Percentiles rank a stretch among this genome's conserved stretches.
Conservation (phyloP, 2,797 vertebrate species). For the Myiotriccus ornatus region DNA sequence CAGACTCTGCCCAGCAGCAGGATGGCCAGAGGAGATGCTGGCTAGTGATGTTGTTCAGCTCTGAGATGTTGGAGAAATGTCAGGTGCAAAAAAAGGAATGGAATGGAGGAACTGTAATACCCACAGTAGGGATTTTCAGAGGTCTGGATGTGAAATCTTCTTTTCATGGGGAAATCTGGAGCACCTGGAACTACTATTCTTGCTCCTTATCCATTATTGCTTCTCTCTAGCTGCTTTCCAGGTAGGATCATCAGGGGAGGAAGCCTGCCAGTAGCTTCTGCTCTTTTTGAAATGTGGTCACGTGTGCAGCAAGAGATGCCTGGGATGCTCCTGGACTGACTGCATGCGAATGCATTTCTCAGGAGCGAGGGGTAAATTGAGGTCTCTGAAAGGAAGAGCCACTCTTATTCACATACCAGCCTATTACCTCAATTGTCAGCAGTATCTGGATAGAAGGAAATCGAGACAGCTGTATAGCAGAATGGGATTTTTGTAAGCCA, state of each 20-base stretch:
- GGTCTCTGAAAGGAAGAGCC: neutral
- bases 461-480: neutral
- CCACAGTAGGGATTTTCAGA: neutral
- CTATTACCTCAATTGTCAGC: neutral
- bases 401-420: neutral
- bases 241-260: neutral
- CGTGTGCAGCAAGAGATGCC: neutral
- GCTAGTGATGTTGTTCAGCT: neutral
- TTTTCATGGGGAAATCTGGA: neutral
- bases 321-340: neutral
- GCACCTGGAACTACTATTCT: neutral
- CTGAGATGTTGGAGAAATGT: neutral
- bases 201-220: neutral
- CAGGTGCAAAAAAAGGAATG: neutral
- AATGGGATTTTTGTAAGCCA: neutral
- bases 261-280: neutral
- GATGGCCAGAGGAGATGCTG: neutral
- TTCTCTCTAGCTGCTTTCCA: neutral
- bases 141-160: neutral
- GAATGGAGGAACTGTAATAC: neutral
- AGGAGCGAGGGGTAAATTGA: accelerated
- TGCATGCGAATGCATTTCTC: neutral
- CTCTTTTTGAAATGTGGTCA: neutral
- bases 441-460: neutral
- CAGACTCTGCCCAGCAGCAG: neutral